Percentiles rank a stretch among this genome's conserved stretches.
Evolutionary conservation across 37 sponge, comb jelly and placozoan species (phyloP).

Genomic region (Chondrosia reniformis): DNA sequence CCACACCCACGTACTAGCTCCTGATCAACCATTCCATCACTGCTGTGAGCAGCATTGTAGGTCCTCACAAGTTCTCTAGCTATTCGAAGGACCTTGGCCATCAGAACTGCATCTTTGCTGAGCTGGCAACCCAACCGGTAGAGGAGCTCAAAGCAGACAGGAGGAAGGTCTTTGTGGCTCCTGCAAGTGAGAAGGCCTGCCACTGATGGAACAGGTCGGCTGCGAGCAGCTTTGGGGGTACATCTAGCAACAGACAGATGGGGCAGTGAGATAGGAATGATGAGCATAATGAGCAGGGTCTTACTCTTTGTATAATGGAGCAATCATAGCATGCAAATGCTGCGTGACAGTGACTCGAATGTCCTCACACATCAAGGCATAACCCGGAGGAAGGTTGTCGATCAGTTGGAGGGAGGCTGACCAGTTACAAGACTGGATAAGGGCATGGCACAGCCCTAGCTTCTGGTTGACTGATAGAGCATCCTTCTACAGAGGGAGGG

Average conservation of each 20-base stretch:
- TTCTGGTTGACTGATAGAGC: slow-evolving; percentile 79
- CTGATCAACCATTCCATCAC: neutral
- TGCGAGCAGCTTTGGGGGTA: slow-evolving; percentile 30
- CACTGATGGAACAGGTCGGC: slow-evolving; percentile 12
- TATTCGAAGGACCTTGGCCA: slow-evolving; percentile 82
- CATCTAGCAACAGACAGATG: slow-evolving; percentile 25
- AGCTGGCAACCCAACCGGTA: slow-evolving; percentile 73
- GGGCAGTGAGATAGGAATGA: neutral
- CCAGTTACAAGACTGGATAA: slow-evolving; percentile 73
- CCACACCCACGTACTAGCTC: neutral
- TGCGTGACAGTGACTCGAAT: slow-evolving; percentile 38
- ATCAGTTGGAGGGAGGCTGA: slow-evolving; percentile 38
- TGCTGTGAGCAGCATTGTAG: neutral
- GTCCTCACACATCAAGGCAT: slow-evolving; percentile 37
- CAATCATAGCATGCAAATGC: slow-evolving; percentile 59
- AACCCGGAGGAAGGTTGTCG: slow-evolving; percentile 59
- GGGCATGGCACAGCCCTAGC: slow-evolving; percentile 73
- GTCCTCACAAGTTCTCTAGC: slow-evolving; percentile 71
- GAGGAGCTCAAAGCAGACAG: slow-evolving; percentile 45
- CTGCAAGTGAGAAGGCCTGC: neutral
- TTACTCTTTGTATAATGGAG: slow-evolving; percentile 78
- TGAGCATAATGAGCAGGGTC: neutral
- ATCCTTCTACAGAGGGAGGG: slow-evolving; percentile 27
- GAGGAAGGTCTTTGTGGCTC: neutral
- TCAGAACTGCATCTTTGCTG: slow-evolving; percentile 65